Percentiles rank a stretch among this genome's conserved stretches.
Evolutionary conservation across 2,888 invertebrate species (phyloP).

Genomic region (Odontomyia ornata): DNA sequence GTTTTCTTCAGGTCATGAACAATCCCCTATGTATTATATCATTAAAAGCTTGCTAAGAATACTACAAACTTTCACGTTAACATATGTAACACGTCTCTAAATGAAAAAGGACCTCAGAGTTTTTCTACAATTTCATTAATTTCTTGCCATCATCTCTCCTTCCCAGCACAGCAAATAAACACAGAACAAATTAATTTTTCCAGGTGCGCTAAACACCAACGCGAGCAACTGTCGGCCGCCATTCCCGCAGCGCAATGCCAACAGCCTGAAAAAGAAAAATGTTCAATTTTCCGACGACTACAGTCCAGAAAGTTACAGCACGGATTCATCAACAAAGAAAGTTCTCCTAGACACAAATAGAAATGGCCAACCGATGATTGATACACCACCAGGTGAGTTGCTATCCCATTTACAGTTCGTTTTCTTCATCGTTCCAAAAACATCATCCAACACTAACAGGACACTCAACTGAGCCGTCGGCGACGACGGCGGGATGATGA

Average conservation of each 20-base stretch:
- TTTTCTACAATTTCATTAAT: too few relatives aligned
- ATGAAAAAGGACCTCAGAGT: too few relatives aligned
- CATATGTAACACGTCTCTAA: too few relatives aligned
- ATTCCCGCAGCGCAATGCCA: neutral
- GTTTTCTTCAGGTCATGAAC: too few relatives aligned
- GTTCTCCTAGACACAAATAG: conserved; percentile 44
- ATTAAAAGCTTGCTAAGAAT: too few relatives aligned
- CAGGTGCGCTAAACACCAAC: conserved; percentile 22
- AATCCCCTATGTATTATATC: too few relatives aligned
- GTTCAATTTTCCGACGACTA: conserved; percentile 74
- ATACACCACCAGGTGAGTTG: conserved; percentile 45
- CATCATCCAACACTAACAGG: too few relatives aligned
- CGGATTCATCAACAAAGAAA: conserved; percentile 44
- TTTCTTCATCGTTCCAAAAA: neutral
- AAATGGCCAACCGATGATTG: conserved; percentile 42
- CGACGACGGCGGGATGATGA: neutral
- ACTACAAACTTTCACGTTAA: too few relatives aligned
- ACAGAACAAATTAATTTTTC: neutral
- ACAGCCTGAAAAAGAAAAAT: conserved; percentile 67
- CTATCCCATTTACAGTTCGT: neutral
- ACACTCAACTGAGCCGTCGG: too few relatives aligned
- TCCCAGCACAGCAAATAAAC: too few relatives aligned
- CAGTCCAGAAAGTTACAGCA: conserved; percentile 59
- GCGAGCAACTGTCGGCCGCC: conserved; percentile 4
- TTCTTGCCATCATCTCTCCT: too few relatives aligned